Base-by-base conservation (phyloP, 2,113 vertebrate species). In the Hylia prasina region DNA sequence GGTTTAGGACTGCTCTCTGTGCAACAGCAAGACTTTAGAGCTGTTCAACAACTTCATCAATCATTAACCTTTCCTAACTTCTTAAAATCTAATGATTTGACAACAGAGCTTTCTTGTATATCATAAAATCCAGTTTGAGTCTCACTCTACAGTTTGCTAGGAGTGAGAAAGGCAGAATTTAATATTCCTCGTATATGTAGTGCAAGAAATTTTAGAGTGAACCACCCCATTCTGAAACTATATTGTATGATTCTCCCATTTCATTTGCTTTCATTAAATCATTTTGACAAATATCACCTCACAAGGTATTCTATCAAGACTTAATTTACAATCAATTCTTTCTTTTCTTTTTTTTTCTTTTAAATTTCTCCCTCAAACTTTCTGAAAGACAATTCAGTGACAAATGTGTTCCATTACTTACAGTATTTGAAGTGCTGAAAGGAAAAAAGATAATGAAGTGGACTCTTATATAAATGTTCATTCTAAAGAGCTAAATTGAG, bases 331-430 rank as follows among this genome's bases (percentile, higher is more conserved):
- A 84, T 60, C 3, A 40, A 31, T 69, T 63, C 1, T 66, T 64
- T 71, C 17, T 50, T 60, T 63, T 64, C 14, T 37, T 58, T 82
- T 39, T 53, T 54, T 65, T 39, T 13, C 15, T 57, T 48, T 45
- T n/a, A 15, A 40, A 72, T 85, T 90, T 90, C 44, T 75, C 23
- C 40, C 48, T 90, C 3, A 1, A 96, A 92, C 56, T 93, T 95
- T 78, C 48, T 75, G 60, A 83, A 89, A 83, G 31, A 70, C 58
- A 94, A 87, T 77, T 94, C 73, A 76, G 51, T 82, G 78, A 37
- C 28, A 89, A 84, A 95, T 90, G 44, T 81, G 56, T 84, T 96
- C 82, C 47, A 88, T 75, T 94, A 89, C 60, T 93, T 93, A 51
- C 6, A 92, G 18, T 45, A 81, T 75, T 56, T 92, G 76, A 94